phyloP scores from a whole-genome alignment of 2,113 vertebrate species.

The Indri indri region DNA sequence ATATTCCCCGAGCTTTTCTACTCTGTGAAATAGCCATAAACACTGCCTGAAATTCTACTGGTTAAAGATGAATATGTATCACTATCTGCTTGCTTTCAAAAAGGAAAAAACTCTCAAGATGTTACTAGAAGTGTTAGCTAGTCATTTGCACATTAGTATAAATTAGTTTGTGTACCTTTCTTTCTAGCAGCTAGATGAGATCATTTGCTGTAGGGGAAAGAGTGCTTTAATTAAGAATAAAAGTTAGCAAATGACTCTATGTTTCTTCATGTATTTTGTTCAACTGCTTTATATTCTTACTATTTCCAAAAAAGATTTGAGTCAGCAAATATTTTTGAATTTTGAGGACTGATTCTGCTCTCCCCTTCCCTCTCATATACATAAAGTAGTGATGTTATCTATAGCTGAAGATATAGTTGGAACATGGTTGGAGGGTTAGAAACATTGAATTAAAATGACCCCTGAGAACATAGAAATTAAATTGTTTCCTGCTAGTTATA shows the following conservation, averaged over 20 bases:
- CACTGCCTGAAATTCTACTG: not conserved
- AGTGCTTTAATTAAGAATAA: not conserved
- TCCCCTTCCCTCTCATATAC: not conserved
- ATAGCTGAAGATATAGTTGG: not conserved
- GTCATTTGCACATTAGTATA: not conserved
- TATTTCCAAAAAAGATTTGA: not conserved
- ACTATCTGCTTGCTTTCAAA: not conserved
- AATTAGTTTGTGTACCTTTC: not conserved
- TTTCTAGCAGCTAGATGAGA: not conserved
- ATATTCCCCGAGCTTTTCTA: not conserved
- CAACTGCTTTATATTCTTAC: not conserved
- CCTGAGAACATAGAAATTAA: constrained; percentile 5
- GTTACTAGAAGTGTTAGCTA: not conserved
- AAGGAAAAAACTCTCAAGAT: not conserved
- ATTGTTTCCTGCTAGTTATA: not conserved
- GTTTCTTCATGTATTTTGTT: not conserved
- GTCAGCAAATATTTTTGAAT: not conserved
- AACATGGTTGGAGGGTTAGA: not conserved
- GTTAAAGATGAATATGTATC: not conserved
- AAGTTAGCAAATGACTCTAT: not conserved
- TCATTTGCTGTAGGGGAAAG: not conserved
- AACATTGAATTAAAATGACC: not conserved
- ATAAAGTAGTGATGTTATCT: not conserved
- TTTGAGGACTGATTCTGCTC: not conserved
- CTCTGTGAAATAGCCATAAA: not conserved